phyloP scores from a whole-genome alignment of 2,888 invertebrate species.

The Drosophila fulvimacula region DNA sequence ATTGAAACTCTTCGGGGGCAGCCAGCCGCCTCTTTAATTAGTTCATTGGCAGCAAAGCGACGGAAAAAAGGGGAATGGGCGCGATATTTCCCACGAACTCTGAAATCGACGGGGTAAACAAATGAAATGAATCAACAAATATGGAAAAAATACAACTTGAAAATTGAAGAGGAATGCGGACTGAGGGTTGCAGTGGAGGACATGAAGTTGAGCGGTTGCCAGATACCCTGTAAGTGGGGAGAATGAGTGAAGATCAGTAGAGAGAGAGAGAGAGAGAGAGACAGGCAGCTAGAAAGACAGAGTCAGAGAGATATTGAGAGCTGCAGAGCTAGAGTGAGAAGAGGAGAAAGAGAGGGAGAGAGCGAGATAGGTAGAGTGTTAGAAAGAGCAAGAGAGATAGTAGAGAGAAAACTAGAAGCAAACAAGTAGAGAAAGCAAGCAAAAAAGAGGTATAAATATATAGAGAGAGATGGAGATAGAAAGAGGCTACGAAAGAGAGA shows the following conservation, averaged over 20 bases:
- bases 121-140: conserved; percentile 77
- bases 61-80: conserved; percentile 36
- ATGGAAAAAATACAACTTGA: conserved; percentile 28
- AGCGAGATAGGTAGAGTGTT: not conserved
- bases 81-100: conserved; percentile 78
- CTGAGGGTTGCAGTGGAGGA: no score
- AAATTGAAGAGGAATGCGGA: not conserved
- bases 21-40: conserved; percentile 66
- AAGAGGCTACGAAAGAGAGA: not conserved
- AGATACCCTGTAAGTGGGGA: conserved; percentile 14
- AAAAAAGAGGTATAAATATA: not conserved
- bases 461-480: not conserved
- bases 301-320: no score
- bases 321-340: no score
- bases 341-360: not conserved
- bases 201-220: not conserved
- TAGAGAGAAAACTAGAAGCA: no score
- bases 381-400: not conserved
- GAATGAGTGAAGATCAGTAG: not conserved
- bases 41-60: conserved; percentile 61
- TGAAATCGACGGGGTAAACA: conserved; percentile 62
- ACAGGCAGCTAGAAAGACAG: not conserved
- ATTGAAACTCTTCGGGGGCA: conserved; percentile 55
- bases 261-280: not conserved
- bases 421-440: not conserved